These are phyloP conservation scores for Hoplostethus mediterraneus DNA, from an alignment of 2,797 vertebrate genomes.

Conservation along the genomic window DNA sequence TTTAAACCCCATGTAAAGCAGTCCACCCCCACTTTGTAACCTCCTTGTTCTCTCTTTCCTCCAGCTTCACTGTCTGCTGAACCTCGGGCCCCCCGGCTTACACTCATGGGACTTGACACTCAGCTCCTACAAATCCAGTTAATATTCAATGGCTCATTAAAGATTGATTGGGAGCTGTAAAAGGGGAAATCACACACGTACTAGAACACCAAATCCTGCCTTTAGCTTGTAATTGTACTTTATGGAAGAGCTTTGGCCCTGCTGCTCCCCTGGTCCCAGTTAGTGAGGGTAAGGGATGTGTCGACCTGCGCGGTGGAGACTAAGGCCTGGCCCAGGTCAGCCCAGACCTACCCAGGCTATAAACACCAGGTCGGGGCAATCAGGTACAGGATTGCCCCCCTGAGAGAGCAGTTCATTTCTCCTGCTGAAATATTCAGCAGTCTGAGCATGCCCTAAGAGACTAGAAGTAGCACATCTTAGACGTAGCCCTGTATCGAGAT, in stretches of 20 bases:
- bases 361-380: conserved; percentile 78
- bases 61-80: conserved; percentile 62
- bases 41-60: conserved; percentile 42
- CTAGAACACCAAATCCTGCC: conserved; percentile 76
- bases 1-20: conserved; percentile 79
- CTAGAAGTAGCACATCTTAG: conserved; percentile 61
- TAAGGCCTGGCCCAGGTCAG: conserved; percentile 44
- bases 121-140: conserved; percentile 83
- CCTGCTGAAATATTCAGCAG: conserved; percentile 86
- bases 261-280: conserved; percentile 77
- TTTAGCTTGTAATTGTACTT: conserved; percentile 82
- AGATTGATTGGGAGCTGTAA: conserved; percentile 84
- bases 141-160: conserved; percentile 89
- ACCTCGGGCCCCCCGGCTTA: conserved; percentile 73
- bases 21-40: conserved; percentile 65
- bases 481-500: conserved; percentile 36
- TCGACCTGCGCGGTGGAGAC: conserved; percentile 49
- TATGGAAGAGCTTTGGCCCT: conserved; percentile 70
- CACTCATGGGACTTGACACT: conserved; percentile 83
- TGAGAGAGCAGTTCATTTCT: conserved; percentile 85
- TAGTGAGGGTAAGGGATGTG: conserved; percentile 63
- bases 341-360: conserved; percentile 52
- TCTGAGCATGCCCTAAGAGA: conserved; percentile 73
- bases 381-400: conserved; percentile 76
- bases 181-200: conserved; percentile 76